Evolutionary conservation across 2,888 invertebrate genomes (phyloP).

Genomic region (Lycophotia porphyrea): DNA sequence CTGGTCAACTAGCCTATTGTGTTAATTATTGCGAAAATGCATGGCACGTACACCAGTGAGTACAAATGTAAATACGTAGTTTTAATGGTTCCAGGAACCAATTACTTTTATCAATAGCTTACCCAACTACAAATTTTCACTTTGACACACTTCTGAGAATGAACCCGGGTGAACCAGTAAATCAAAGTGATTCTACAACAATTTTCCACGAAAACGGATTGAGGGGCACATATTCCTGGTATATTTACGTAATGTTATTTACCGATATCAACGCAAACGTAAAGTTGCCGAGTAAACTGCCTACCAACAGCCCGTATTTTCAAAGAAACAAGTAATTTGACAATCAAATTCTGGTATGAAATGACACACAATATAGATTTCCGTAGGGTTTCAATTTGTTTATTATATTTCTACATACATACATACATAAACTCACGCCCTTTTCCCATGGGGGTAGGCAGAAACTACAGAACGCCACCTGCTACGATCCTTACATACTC

Average conservation of each 20-base stretch:
- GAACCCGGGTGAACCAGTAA: neutral
- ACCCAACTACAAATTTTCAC: neutral
- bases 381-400: neutral
- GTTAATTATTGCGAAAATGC: too few relatives aligned
- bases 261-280: neutral
- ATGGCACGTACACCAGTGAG: neutral
- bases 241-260: neutral
- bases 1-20: too few relatives aligned
- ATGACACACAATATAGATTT: neutral
- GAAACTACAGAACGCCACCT: too few relatives aligned
- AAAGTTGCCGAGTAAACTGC: neutral
- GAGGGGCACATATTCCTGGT: neutral
- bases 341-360: too few relatives aligned
- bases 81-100: neutral
- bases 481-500: too few relatives aligned
- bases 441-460: too few relatives aligned
- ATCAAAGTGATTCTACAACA: neutral
- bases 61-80: neutral
- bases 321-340: neutral
- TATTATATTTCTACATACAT: too few relatives aligned
- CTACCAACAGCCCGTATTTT: neutral
- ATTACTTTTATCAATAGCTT: too few relatives aligned
- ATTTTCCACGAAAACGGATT: neutral
- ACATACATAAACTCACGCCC: too few relatives aligned
- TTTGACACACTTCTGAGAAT: constrained; percentile 12